Percentiles rank a stretch among this genome's conserved stretches.
These are phyloP conservation scores for Ceramica pisi DNA, from an alignment of 2,888 invertebrate species.

Conservation along the genomic window DNA sequence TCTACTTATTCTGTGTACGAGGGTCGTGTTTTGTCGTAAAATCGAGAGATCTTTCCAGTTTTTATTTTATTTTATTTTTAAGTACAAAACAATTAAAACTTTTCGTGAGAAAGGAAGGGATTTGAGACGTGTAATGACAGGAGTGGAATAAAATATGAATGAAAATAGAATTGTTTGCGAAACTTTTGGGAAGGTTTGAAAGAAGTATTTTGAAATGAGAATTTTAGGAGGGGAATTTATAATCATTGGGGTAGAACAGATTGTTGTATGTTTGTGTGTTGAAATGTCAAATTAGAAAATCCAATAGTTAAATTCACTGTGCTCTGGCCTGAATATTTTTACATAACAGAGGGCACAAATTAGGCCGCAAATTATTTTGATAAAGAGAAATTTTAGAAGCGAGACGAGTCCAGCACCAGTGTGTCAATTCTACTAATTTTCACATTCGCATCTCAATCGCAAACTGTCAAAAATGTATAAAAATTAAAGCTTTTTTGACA, in stretches of 20 bases:
- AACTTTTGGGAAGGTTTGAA: conserved; percentile 48
- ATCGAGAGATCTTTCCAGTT: conserved; percentile 32
- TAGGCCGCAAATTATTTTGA: background rate
- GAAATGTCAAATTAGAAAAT: conserved; percentile 2
- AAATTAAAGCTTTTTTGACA: too few species aligned
- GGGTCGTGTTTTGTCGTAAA: conserved; percentile 37
- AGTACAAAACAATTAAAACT: conserved; percentile 62
- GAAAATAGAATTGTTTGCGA: conserved; percentile 40
- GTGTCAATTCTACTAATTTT: too few species aligned
- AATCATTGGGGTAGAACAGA: conserved; percentile 10
- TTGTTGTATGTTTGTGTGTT: conserved; percentile 14
- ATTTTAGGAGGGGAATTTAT: conserved; percentile 12
- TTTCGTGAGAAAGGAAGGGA: conserved; percentile 42
- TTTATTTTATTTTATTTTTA: conserved; percentile 50
- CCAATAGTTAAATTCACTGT: background rate
- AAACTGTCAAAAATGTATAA: too few species aligned
- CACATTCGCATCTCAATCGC: too few species aligned
- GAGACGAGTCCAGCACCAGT: too few species aligned
- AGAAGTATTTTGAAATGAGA: conserved; percentile 17
- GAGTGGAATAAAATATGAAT: conserved; percentile 51
- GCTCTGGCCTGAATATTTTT: background rate
- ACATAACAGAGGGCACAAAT: background rate
- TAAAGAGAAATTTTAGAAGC: too few species aligned
- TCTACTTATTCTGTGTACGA: background rate
- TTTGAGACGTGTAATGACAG: conserved; percentile 51